A percentile compares a stretch with the other conserved stretches of the same genome.
phyloP scores from a whole-genome alignment of 2,113 vertebrate species.

The Periophthalmus modestus region DNA sequence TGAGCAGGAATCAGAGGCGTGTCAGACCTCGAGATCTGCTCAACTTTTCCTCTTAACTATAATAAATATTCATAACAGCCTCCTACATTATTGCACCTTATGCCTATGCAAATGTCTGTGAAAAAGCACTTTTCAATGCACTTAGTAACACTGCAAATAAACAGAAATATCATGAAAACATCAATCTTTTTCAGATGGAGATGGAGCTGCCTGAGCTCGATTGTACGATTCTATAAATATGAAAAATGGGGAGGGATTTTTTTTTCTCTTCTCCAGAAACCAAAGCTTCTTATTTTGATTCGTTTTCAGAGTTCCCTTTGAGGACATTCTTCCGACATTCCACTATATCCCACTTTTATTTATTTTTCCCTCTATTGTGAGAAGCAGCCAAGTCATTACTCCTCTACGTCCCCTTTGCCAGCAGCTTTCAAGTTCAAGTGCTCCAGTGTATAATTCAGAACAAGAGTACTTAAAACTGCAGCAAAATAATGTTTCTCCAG shows the following conservation, averaged over 20 bases:
- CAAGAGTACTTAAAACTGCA: background rate
- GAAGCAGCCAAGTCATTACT: constrained; percentile 7
- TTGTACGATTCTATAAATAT: constrained; percentile 7
- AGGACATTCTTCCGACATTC: constrained; percentile 15
- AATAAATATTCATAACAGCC: constrained; percentile 53
- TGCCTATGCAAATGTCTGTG: constrained; percentile 43
- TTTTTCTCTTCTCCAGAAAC: background rate
- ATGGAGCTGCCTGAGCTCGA: background rate
- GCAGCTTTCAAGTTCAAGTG: background rate
- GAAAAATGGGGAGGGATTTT: background rate
- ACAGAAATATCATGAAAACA: background rate
- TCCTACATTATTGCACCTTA: constrained; percentile 35
- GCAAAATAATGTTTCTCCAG: background rate
- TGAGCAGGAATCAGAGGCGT: background rate
- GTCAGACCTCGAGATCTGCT: background rate
- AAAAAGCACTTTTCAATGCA: constrained; percentile 1
- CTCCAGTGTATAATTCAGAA: background rate
- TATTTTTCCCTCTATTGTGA: constrained; percentile 7
- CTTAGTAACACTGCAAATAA: background rate
- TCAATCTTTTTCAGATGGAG: background rate
- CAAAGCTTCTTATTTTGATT: constrained; percentile 10
- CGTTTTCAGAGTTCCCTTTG: constrained; percentile 1
- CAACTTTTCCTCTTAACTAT: constrained; percentile 10
- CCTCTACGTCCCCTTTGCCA: background rate
- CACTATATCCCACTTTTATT: constrained; percentile 19